Evolutionary conservation across 2,113 vertebrate species (phyloP), one percentile per base, ranked within the genome.

Genomic region (Tragulus kanchil): DNA sequence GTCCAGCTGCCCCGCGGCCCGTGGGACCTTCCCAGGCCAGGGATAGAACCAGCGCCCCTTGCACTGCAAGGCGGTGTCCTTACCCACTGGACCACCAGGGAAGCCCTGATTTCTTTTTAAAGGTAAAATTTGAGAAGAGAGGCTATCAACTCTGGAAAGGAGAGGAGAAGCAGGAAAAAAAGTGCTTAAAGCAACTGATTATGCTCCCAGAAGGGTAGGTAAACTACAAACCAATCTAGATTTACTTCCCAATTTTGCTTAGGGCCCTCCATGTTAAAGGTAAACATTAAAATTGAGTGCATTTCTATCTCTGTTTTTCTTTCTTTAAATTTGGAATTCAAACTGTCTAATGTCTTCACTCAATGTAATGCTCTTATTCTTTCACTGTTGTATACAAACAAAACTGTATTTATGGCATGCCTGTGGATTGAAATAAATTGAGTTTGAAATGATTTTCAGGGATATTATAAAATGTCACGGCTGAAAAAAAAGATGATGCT

Each of bases 371-470:
- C 7, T 79, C 26, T 88, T 95, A 95, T 90, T 54, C 56, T 90
- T 91, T 89, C n/a, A 89, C 25, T 93, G 23, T n/a, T 61, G n/a
- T 52, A 78, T 28, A 54, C 25, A 65, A 78, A 82, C 16, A 78
- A 87, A 92, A n/a, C 50, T 69, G 4, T 92, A 89, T 94, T 85
- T 92, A 85, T 85, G 85, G 31, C 62, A 23, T 69, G 67, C 36
- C 94, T 78, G n/a, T 61, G 56, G 85, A 69, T 13, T 93, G 83
- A 19, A 85, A 92, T 92, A 93, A 94, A 91, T 69, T 90, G 75
- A 73, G 59, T 79, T 95, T 96, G 86, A 95, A 95, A 81, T 95
- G 14, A 91, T 94, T 95, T 91, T 97, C 56, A 75, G 42, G n/a
- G 71, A 62, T 94, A 91, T 95, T 95, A 91, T 59, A 90, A 96